Conservation (phyloP, 2,888 invertebrate genomes). For the Pedicia rivosa region DNA sequence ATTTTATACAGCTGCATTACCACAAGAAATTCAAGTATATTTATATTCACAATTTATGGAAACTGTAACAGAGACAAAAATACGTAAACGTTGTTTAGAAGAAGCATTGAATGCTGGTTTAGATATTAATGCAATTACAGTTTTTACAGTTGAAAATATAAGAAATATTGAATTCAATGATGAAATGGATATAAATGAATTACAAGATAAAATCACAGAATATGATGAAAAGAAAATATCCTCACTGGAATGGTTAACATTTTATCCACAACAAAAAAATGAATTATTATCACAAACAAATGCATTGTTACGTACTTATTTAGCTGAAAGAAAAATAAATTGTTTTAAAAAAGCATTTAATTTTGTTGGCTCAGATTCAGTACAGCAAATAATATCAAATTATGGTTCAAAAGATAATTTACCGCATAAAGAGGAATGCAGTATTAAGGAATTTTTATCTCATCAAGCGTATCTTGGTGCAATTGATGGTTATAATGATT, state of each 20-base stretch:
- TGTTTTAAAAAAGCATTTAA: constrained; percentile 63
- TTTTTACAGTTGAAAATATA: constrained; percentile 68
- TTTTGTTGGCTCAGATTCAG: constrained; percentile 50
- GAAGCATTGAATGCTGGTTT: constrained; percentile 60
- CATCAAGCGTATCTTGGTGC: constrained; percentile 77
- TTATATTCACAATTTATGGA: constrained; percentile 58
- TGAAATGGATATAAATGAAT: constrained; percentile 13
- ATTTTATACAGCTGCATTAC: constrained; percentile 68
- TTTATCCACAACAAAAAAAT: constrained; percentile 57
- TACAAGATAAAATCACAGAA: constrained; percentile 39
- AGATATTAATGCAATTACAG: constrained; percentile 71
- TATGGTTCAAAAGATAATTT: constrained; percentile 31
- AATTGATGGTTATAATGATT: constrained; percentile 74
- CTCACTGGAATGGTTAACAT: constrained; percentile 74
- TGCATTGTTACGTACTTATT: constrained; percentile 69
- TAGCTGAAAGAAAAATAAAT: constrained; percentile 65
- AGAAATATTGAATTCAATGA: constrained; percentile 31
- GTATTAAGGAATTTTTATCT: constrained; percentile 69
- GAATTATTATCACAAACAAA: constrained; percentile 82
- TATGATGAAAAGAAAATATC: constrained; percentile 57
- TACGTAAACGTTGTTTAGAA: constrained; percentile 43
- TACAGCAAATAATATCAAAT: constrained; percentile 36
- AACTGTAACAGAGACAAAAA: constrained; percentile 40
- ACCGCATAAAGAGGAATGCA: constrained; percentile 33
- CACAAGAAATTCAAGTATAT: constrained; percentile 39